Conservation (phyloP, 2,113 vertebrate genomes). For the Erythrocercus mccallii region DNA sequence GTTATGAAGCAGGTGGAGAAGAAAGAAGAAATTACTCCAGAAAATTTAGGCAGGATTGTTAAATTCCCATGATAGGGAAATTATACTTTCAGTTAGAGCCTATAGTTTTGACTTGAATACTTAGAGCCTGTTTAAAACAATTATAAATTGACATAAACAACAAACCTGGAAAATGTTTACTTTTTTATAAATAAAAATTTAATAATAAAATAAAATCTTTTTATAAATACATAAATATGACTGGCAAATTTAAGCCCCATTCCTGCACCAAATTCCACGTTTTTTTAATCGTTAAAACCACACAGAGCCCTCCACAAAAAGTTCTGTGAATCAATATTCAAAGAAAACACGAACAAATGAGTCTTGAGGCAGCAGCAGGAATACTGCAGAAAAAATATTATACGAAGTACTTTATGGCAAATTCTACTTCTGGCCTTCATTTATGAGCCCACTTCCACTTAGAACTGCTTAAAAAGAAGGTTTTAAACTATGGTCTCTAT, state of each 20-base stretch:
- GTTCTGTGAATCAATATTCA: background rate
- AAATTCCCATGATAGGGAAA: background rate
- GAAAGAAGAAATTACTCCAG: background rate
- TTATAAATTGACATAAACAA: background rate
- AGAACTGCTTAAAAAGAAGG: background rate
- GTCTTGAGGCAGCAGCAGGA: background rate
- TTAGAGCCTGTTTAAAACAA: background rate
- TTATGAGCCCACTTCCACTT: background rate
- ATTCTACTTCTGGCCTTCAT: background rate
- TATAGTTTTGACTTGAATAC: background rate
- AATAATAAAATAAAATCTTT: too few relatives aligned
- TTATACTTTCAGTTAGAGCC: background rate
- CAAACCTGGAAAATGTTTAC: background rate
- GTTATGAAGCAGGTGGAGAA: background rate
- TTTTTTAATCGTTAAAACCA: background rate
- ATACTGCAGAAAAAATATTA: background rate
- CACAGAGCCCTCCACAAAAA: background rate
- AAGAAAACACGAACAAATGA: background rate
- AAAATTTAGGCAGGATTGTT: background rate
- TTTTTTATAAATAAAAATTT: background rate
- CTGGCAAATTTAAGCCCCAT: background rate
- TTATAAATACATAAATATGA: background rate
- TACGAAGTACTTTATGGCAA: background rate
- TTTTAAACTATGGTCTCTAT: background rate
- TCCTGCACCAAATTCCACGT: background rate